Conservation (phyloP, 1,140 invertebrate genomes). For the Pantala flavescens region DNA sequence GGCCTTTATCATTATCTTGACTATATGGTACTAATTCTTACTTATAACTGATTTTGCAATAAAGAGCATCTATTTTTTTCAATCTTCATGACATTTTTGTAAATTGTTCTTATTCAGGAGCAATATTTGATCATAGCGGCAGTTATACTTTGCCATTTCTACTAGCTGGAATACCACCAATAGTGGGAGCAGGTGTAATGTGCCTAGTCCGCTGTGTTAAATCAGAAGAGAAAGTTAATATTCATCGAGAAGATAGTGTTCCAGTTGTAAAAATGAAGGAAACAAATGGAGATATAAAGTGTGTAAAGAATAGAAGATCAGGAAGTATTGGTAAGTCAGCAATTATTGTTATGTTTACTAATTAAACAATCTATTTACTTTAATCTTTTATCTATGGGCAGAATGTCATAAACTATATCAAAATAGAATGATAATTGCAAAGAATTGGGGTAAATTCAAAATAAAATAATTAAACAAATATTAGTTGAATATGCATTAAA, state of each 20-base stretch:
- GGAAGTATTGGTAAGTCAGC: background rate
- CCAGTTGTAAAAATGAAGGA: background rate
- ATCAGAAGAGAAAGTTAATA: conserved; percentile 23
- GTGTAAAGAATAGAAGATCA: background rate
- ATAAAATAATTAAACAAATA: too few relatives aligned
- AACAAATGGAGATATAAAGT: background rate
- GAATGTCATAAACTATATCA: background rate
- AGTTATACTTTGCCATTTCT: conserved; percentile 69
- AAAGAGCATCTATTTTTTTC: too few relatives aligned
- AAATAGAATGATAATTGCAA: too few relatives aligned
- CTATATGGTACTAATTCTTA: too few relatives aligned
- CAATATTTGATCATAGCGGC: conserved; percentile 39
- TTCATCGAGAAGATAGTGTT: background rate
- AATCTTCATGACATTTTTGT: background rate
- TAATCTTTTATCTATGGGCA: background rate
- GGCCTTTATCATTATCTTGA: too few relatives aligned
- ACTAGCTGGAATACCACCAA: conserved; percentile 71
- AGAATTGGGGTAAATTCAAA: too few relatives aligned
- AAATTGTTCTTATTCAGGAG: conserved; percentile 34
- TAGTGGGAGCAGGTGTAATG: conserved; percentile 66
- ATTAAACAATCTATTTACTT: background rate
- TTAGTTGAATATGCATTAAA: too few relatives aligned
- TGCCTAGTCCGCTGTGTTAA: conserved; percentile 54
- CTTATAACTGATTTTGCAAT: too few relatives aligned
- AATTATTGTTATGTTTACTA: background rate